Conservation (phyloP, 2,888 invertebrate genomes). For the Lasioglossum calceatum region DNA sequence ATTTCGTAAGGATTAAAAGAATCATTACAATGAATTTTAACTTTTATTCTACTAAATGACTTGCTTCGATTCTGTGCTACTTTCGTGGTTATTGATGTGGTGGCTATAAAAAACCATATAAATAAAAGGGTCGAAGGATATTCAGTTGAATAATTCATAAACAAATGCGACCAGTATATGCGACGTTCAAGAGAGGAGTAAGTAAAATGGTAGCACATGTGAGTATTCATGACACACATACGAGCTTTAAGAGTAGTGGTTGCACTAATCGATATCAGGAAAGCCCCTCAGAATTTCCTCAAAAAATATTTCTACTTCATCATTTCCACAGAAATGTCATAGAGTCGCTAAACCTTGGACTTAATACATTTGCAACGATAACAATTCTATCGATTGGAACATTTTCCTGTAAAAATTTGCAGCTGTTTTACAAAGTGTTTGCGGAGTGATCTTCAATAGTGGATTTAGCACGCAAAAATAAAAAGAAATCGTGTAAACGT, state of each 20-base stretch:
- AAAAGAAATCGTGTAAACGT: constrained; percentile 6
- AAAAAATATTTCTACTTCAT: not conserved
- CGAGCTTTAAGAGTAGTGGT: not conserved
- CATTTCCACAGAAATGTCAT: not conserved
- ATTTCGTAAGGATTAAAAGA: not conserved
- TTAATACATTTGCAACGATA: not conserved
- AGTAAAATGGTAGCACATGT: not conserved
- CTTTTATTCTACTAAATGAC: not conserved
- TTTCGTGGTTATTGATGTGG: not conserved
- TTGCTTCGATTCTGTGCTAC: not conserved
- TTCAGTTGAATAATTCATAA: not conserved
- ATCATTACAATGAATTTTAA: not conserved
- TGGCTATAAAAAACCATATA: not conserved
- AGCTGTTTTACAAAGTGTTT: not conserved
- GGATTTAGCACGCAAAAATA: not conserved
- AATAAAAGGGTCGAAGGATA: not conserved
- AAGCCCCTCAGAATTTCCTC: not conserved
- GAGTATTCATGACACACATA: not conserved
- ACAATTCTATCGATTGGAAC: not conserved
- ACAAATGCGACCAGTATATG: not conserved
- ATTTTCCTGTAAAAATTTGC: not conserved
- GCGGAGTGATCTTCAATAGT: not conserved
- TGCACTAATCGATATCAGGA: not conserved
- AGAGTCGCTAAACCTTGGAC: not conserved
- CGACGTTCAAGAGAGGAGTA: not conserved